These are phyloP conservation scores for Chrysolina oricalcia DNA, from an alignment of 2,888 invertebrate species.

Conservation along the genomic window DNA sequence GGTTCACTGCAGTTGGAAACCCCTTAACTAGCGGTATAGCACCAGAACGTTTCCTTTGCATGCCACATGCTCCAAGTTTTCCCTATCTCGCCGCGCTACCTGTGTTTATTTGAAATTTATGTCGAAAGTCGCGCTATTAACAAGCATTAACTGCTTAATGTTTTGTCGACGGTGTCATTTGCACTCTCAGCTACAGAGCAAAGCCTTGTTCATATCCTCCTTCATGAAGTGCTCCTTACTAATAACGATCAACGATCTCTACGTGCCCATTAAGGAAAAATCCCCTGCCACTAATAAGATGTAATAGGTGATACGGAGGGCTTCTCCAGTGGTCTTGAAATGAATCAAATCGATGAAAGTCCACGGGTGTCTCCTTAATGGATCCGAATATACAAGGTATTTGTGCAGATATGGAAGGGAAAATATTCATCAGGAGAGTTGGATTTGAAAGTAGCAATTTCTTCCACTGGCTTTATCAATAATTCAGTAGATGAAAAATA, in stretches of 20 bases:
- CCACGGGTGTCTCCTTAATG: background rate
- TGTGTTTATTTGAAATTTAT: constrained; percentile 65
- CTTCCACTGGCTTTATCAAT: too few relatives aligned
- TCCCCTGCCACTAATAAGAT: background rate
- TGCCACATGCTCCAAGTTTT: constrained; percentile 37
- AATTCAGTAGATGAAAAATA: too few relatives aligned
- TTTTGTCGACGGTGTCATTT: constrained; percentile 55
- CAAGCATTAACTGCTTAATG: constrained; percentile 67
- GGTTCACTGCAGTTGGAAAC: too few relatives aligned
- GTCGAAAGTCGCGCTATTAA: constrained; percentile 66
- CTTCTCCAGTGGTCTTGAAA: background rate
- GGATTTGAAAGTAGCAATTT: too few relatives aligned
- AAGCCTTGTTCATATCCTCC: constrained; percentile 50
- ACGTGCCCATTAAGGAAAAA: constrained; percentile 46
- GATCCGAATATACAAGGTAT: background rate
- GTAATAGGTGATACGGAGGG: background rate
- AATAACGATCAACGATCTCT: constrained; percentile 54
- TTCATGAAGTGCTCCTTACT: constrained; percentile 52
- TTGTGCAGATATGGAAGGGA: too few relatives aligned
- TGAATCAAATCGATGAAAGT: background rate
- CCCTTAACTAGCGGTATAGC: background rate
- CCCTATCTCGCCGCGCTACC: constrained; percentile 51
- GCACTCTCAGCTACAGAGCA: constrained; percentile 32
- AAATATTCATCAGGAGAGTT: too few relatives aligned
- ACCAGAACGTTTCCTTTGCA: constrained; percentile 1